Evolutionary conservation across 2,113 vertebrate species (phyloP).

Genomic region (Ariopsis seemanni): DNA sequence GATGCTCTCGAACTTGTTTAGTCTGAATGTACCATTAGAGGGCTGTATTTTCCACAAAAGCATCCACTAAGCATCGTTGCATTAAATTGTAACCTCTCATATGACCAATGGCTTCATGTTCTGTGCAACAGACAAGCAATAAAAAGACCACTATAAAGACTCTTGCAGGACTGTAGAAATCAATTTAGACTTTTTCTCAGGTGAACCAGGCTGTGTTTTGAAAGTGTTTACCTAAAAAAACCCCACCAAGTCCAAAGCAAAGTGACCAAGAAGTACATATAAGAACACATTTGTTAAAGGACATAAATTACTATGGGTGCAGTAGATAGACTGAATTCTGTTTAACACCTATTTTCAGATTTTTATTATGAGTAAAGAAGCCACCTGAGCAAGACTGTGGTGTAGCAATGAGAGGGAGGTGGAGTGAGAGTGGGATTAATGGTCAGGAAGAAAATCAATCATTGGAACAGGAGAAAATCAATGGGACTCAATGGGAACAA

Average conservation of each 20-base stretch:
- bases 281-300: constrained; percentile 15
- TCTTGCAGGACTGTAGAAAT: constrained; percentile 26
- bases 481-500: constrained; percentile 55
- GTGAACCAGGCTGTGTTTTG: neutral
- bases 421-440: constrained; percentile 47
- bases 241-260: neutral
- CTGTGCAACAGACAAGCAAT: constrained; percentile 27
- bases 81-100: constrained; percentile 31
- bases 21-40: neutral
- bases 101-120: constrained; percentile 15
- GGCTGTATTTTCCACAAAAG: constrained; percentile 40
- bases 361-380: constrained; percentile 3
- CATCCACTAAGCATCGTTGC: constrained; percentile 26
- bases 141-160: constrained; percentile 28
- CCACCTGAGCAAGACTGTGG: constrained; percentile 14
- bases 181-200: constrained; percentile 29
- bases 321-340: constrained; percentile 3
- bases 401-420: constrained; percentile 20
- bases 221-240: constrained; percentile 4
- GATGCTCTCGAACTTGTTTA: no score
- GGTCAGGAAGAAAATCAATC: constrained; percentile 55
- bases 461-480: constrained; percentile 45
- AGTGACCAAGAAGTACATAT: neutral
- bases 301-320: neutral
- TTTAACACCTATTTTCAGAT: neutral